A percentile compares a stretch with the other conserved stretches of the same genome.
Evolutionary conservation across 2,113 vertebrate genomes (phyloP).

Genomic region (Cavia aperea): DNA sequence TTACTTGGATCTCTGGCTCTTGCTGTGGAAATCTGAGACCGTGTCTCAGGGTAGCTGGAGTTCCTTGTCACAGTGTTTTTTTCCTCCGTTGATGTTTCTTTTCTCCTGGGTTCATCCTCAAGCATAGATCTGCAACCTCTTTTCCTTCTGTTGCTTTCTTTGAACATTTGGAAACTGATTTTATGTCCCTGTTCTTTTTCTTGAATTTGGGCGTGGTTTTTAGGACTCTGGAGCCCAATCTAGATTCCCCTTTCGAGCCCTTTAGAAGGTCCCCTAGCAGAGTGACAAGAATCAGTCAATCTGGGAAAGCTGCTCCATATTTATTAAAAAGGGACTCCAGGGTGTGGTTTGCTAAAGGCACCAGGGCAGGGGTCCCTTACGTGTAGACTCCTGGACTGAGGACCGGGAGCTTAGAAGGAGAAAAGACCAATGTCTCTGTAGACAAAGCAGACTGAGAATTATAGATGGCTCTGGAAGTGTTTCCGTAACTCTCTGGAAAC

Average conservation of each 20-base stretch:
- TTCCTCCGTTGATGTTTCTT: not conserved
- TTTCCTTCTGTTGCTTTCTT: not conserved
- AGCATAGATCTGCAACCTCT: not conserved
- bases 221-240: not conserved
- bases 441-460: not conserved
- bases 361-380: no score
- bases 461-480: not conserved
- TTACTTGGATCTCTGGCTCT: not conserved
- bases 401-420: not conserved
- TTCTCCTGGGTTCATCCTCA: not conserved
- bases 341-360: not conserved
- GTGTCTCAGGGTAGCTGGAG: accelerated
- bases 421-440: not conserved
- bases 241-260: not conserved
- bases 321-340: not conserved
- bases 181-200: not conserved
- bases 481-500: not conserved
- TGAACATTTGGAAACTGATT: not conserved
- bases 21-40: not conserved
- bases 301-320: not conserved
- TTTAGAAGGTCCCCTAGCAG: not conserved
- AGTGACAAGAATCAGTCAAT: not conserved
- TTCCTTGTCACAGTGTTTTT: not conserved
- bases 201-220: not conserved
- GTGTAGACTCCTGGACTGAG: not conserved